phyloP scores from a whole-genome alignment of 2,888 invertebrate species.

The Empis livida region DNA sequence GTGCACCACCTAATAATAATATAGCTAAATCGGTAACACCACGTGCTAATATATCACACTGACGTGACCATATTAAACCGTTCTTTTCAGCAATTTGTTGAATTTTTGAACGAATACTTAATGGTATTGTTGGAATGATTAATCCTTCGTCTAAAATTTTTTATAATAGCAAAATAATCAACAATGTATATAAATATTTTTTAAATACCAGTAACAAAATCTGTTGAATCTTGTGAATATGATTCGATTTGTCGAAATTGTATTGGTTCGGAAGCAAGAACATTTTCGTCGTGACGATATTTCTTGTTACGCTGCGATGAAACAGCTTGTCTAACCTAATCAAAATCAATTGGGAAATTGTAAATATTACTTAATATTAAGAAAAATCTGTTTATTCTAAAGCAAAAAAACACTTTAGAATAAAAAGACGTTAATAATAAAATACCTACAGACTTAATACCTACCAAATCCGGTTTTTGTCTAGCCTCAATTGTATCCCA shows the following conservation, averaged over 20 bases:
- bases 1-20: slow-evolving; percentile 70
- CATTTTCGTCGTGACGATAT: slow-evolving; percentile 77
- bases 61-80: slow-evolving; percentile 52
- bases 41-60: slow-evolving; percentile 66
- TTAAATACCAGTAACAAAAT: slow-evolving; percentile 28
- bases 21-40: slow-evolving; percentile 75
- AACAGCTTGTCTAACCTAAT: slow-evolving; percentile 19
- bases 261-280: slow-evolving; percentile 52
- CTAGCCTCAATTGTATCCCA: slow-evolving; percentile 57
- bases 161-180: slow-evolving; percentile 1
- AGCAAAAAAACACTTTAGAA: too few relatives aligned
- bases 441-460: background rate
- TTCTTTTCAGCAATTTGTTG: slow-evolving; percentile 53
- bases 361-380: too few relatives aligned
- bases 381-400: too few relatives aligned
- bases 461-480: slow-evolving; percentile 47
- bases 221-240: slow-evolving; percentile 22
- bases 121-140: slow-evolving; percentile 61
- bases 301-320: slow-evolving; percentile 31
- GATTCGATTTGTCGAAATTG: slow-evolving; percentile 56
- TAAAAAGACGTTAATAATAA: background rate
- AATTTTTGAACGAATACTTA: slow-evolving; percentile 50
- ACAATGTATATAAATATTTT: background rate
- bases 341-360: too few relatives aligned
- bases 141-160: slow-evolving; percentile 55